A percentile compares a stretch with the other conserved stretches of the same genome.
phyloP scores from a whole-genome alignment of 2,113 vertebrate species.

The Otis tarda region DNA sequence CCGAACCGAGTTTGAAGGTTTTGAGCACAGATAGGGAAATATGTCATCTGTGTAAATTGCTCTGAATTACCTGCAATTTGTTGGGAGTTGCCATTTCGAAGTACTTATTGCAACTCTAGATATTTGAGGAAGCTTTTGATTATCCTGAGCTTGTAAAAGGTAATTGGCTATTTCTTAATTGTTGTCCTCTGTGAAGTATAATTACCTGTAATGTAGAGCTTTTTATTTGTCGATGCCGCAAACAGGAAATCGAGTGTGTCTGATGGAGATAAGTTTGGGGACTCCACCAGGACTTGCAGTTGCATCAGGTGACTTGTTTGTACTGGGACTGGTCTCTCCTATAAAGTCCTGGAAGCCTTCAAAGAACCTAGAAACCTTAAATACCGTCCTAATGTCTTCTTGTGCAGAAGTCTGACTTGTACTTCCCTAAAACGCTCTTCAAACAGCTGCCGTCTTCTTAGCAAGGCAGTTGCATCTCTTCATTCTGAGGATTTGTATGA shows the following conservation, averaged over 20 bases:
- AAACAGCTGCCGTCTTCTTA: neutral
- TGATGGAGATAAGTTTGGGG: conserved; percentile 45
- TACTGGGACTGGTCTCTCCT: neutral
- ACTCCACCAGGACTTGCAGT: neutral
- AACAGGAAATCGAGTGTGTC: conserved; percentile 60
- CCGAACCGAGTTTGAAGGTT: neutral
- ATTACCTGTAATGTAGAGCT: conserved; percentile 48
- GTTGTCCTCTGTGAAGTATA: conserved; percentile 45
- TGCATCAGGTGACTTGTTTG: conserved; percentile 9
- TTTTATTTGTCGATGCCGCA: conserved; percentile 51
- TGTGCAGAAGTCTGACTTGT: neutral
- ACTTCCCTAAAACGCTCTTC: neutral
- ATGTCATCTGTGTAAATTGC: conserved; percentile 31
- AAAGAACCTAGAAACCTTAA: neutral
- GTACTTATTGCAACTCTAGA: conserved; percentile 13
- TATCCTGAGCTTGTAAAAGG: conserved; percentile 53
- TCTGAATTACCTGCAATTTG: conserved; percentile 60
- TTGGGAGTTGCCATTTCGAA: conserved; percentile 55
- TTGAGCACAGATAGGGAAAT: conserved; percentile 21
- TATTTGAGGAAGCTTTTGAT: conserved; percentile 67
- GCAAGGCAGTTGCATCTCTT: neutral
- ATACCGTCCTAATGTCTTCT: neutral
- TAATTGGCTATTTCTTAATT: conserved; percentile 62
- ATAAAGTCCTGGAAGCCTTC: neutral
- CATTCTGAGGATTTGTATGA: neutral